Conservation (phyloP, 2,888 invertebrate genomes). For the Platycnemis pennipes region DNA sequence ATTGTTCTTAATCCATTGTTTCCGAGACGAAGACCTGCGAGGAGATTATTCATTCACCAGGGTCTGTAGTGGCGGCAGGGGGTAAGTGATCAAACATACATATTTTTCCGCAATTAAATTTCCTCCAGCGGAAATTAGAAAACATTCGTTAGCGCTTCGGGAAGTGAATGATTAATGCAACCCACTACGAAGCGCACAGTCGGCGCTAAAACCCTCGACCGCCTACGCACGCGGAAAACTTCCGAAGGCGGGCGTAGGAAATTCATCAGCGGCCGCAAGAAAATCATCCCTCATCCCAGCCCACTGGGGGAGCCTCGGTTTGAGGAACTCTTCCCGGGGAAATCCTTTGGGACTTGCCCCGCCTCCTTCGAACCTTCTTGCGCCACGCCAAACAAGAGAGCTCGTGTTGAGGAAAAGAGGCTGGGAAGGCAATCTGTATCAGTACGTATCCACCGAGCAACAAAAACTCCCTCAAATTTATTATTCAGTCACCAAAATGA, state of each 20-base stretch:
- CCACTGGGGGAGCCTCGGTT: background rate
- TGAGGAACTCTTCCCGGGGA: background rate
- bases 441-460: no score
- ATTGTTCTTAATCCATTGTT: no score
- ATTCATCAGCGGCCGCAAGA: slow-evolving; percentile 12
- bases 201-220: background rate
- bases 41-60: background rate
- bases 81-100: background rate
- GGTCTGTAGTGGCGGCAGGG: no score
- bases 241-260: background rate
- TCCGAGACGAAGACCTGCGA: background rate
- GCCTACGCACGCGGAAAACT: background rate
- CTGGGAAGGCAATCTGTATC: no score
- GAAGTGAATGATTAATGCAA: background rate
- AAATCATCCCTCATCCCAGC: background rate
- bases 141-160: slow-evolving; percentile 20
- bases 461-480: no score
- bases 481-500: no score
- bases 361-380: background rate
- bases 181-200: background rate
- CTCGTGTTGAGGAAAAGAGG: no score
- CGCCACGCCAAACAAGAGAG: background rate
- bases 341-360: background rate
- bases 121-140: background rate
- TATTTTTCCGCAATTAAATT: background rate